These are phyloP conservation scores for Gymnothorax reevesii DNA, from an alignment of 2,797 vertebrate genomes.

Conservation along the genomic window DNA sequence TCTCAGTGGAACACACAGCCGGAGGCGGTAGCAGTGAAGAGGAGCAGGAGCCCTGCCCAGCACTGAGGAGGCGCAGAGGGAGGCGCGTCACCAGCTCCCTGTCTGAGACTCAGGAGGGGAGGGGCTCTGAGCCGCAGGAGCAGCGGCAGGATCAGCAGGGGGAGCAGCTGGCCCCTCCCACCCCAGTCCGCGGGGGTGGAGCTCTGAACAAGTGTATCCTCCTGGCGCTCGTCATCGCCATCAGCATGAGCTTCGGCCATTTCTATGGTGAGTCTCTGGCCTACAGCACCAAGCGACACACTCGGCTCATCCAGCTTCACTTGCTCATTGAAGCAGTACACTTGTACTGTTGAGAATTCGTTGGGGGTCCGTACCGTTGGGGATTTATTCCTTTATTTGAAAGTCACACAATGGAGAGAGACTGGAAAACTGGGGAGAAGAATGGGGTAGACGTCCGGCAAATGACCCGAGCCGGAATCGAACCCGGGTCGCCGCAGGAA, in stretches of 20 bases:
- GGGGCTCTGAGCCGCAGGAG: constrained; percentile 59
- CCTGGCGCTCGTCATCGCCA: constrained; percentile 80
- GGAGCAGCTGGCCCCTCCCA: constrained; percentile 28
- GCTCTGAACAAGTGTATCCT: constrained; percentile 82
- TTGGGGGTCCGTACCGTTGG: too few relatives aligned
- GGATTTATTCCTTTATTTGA: too few relatives aligned
- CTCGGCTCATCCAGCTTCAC: not conserved
- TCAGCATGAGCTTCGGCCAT: constrained; percentile 89
- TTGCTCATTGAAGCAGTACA: not conserved
- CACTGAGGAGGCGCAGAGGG: constrained; percentile 62
- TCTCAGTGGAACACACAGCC: constrained; percentile 52
- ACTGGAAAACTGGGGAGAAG: too few relatives aligned
- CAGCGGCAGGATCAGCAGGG: constrained; percentile 46
- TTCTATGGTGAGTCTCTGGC: constrained; percentile 81
- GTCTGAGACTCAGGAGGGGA: constrained; percentile 56
- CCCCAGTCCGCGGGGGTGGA: constrained; percentile 50
- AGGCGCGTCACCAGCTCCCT: constrained; percentile 56
- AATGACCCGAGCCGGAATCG: too few relatives aligned
- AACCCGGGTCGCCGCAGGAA: too few relatives aligned
- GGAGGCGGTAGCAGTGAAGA: constrained; percentile 76
- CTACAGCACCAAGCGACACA: constrained; percentile 10
- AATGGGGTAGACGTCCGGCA: too few relatives aligned
- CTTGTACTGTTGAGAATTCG: too few relatives aligned
- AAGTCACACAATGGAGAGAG: too few relatives aligned
- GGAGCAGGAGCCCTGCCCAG: constrained; percentile 63